Evolutionary conservation across 37 sponge, comb jelly and placozoan species (phyloP).

Genomic region (Agelas oroides): DNA sequence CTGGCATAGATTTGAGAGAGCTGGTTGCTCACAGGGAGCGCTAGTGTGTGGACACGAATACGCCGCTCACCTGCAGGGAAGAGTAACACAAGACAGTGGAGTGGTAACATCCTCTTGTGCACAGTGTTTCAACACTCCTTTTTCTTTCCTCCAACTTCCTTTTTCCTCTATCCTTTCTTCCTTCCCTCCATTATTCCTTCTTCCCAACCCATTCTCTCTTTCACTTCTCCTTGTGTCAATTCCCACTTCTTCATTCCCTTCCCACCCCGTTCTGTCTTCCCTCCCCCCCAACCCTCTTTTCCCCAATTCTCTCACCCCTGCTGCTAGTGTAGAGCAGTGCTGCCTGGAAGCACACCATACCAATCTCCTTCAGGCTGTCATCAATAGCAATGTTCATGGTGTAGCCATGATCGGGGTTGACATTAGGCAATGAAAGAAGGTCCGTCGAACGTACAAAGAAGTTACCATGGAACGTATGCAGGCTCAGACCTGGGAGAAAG

Average conservation of each 20-base stretch:
- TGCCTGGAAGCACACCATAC: conserved; percentile 87
- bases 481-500: conserved; percentile 71
- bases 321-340: conserved; percentile 94
- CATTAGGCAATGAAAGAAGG: conserved; percentile 93
- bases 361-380: conserved; percentile 88
- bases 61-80: conserved; percentile 87
- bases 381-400: conserved; percentile 92
- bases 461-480: conserved; percentile 98
- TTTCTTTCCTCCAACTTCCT: neutral
- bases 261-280: too few species aligned
- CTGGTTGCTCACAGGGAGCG: conserved; percentile 84
- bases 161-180: too few species aligned
- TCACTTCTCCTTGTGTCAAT: too few species aligned
- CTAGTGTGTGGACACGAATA: conserved; percentile 91
- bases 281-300: too few species aligned
- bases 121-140: too few species aligned
- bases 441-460: conserved; percentile 97
- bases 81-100: neutral
- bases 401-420: conserved; percentile 93
- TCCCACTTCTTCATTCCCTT: too few species aligned
- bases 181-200: neutral
- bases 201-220: too few species aligned
- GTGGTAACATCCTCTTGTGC: too few species aligned
- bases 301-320: too few species aligned
- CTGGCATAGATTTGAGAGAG: conserved; percentile 79